Conservation (phyloP, 2,888 invertebrate species). For the Druceiella hillmani region DNA sequence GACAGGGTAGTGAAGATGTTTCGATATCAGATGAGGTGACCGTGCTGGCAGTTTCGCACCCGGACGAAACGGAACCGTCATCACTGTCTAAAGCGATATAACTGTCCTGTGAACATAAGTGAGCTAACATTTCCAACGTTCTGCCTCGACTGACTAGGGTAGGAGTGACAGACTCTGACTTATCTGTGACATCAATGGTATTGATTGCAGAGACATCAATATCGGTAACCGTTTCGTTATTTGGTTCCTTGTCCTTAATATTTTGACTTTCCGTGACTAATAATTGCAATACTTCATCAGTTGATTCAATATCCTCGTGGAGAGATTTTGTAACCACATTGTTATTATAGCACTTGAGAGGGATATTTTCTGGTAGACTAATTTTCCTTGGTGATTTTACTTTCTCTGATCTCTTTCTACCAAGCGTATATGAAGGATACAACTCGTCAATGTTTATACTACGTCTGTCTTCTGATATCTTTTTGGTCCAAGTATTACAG, state of each 20-base stretch:
- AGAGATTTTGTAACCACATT: too few relatives aligned
- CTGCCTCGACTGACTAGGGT: slow-evolving; percentile 30
- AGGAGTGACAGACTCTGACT: slow-evolving; percentile 22
- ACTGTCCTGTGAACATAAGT: slow-evolving; percentile 29
- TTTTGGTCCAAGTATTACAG: slow-evolving; percentile 30
- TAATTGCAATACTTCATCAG: slow-evolving; percentile 35
- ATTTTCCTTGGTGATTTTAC: slow-evolving; percentile 15
- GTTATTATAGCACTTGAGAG: too few relatives aligned
- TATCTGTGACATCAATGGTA: slow-evolving; percentile 2
- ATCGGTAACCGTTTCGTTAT: too few relatives aligned
- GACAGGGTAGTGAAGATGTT: slow-evolving; percentile 44
- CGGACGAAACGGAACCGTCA: slow-evolving; percentile 73
- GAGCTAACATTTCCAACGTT: slow-evolving; percentile 30
- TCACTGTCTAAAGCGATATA: slow-evolving; percentile 61
- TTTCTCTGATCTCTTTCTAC: slow-evolving; percentile 48
- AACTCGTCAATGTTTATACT: slow-evolving; percentile 44
- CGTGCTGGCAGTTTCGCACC: slow-evolving; percentile 75
- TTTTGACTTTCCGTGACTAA: slow-evolving; percentile 35
- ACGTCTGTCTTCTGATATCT: slow-evolving; percentile 27
- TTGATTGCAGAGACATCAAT: slow-evolving; percentile 25
- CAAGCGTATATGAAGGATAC: slow-evolving; percentile 52
- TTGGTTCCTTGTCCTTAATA: too few relatives aligned
- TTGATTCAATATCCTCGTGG: too few relatives aligned
- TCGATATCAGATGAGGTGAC: slow-evolving; percentile 57
- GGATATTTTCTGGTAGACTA: slow-evolving; percentile 12